These are phyloP conservation scores for Gastrophysa polygoni DNA, from an alignment of 2,888 invertebrate species.

Conservation along the genomic window DNA sequence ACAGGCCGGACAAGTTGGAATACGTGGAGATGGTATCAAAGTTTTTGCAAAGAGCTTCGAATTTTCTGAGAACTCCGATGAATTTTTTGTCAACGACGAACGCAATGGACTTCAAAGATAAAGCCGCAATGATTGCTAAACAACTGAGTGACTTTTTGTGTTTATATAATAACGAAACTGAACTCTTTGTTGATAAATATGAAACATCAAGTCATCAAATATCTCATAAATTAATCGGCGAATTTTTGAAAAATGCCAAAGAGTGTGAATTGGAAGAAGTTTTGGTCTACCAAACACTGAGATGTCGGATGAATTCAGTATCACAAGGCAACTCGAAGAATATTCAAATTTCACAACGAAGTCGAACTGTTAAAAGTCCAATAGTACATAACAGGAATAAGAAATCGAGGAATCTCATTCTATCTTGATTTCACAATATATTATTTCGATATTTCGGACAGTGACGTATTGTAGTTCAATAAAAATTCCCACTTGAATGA, in stretches of 20 bases:
- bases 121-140: slow-evolving; percentile 83
- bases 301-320: slow-evolving; percentile 33
- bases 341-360: slow-evolving; percentile 47
- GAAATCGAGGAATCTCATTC: slow-evolving; percentile 35
- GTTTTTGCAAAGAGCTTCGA: slow-evolving; percentile 76
- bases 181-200: slow-evolving; percentile 73
- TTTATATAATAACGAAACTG: slow-evolving; percentile 82
- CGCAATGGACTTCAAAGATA: slow-evolving; percentile 78
- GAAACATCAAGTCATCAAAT: slow-evolving; percentile 68
- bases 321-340: slow-evolving; percentile 54
- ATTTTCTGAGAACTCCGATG: slow-evolving; percentile 73
- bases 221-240: slow-evolving; percentile 63
- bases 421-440: slow-evolving; percentile 29
- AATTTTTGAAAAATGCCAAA: slow-evolving; percentile 69
- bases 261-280: slow-evolving; percentile 77
- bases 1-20: slow-evolving; percentile 62
- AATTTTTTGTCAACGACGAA: slow-evolving; percentile 54
- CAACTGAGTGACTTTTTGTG: slow-evolving; percentile 84
- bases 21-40: slow-evolving; percentile 73
- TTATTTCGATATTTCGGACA: not conserved
- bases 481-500: too few species aligned
- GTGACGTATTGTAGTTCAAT: not conserved
- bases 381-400: slow-evolving; percentile 38
- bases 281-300: slow-evolving; percentile 59
- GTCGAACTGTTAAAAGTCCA: slow-evolving; percentile 36